Evolutionary conservation across 1,140 invertebrate species (phyloP).

Genomic region (Agrilus planipennis): DNA sequence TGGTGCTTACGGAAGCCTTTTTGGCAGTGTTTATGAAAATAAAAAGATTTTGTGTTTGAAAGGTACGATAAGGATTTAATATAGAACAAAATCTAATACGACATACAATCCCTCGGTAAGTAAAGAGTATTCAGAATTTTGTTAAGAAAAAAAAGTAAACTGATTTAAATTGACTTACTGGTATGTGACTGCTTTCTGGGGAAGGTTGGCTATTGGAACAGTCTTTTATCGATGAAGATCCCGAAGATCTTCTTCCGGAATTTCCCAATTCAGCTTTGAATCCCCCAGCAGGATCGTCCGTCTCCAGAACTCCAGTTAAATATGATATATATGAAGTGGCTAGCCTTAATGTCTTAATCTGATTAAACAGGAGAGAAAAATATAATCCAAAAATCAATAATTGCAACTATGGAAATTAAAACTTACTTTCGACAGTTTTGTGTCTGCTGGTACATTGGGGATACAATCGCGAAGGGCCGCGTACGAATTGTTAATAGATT

Average conservation of each 20-base stretch:
- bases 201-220: constrained; percentile 17
- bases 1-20: no score
- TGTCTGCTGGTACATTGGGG: constrained; percentile 90
- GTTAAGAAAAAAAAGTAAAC: no score
- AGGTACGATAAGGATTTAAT: no score
- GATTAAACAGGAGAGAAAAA: constrained; percentile 5
- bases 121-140: no score
- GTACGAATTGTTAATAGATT: constrained; percentile 92
- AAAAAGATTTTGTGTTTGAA: no score
- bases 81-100: no score
- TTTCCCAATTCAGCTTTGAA: constrained; percentile 58
- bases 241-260: constrained; percentile 23
- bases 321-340: constrained; percentile 89
- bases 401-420: background rate
- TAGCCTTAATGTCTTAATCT: constrained; percentile 83
- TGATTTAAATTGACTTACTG: constrained; percentile 20
- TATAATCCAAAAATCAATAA: background rate
- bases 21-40: no score
- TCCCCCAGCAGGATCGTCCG: constrained; percentile 58
- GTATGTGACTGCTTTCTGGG: constrained; percentile 23
- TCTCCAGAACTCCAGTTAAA: constrained; percentile 67
- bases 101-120: no score
- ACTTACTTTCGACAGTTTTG: constrained; percentile 75
- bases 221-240: constrained; percentile 17
- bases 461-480: constrained; percentile 84